Evolutionary conservation across 2,113 vertebrate genomes (phyloP), one percentile per base, ranked within the genome.

Genomic region (Pantherophis guttatus): DNA sequence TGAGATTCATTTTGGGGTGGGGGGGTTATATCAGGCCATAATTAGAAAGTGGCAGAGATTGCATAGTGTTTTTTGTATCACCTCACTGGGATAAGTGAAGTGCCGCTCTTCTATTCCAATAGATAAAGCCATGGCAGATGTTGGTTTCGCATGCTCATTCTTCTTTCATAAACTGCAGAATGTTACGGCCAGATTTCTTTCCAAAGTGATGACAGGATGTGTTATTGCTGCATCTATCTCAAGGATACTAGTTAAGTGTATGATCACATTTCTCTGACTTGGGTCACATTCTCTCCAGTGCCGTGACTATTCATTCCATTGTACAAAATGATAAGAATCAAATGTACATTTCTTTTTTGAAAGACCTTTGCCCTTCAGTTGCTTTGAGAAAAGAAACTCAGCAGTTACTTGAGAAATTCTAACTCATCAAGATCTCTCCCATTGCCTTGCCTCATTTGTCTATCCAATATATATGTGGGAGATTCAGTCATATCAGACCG

Each of bases 121-220:
- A 85, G 50, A 81, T 92, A 95, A 91, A 90, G 93, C 33, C 54
- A 93, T 94, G 92, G 92, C 21, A 87, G 87, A 96, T 95, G 13
- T 48, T 59, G 54, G 55, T 75, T 92, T 90, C 21, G 55, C 91
- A 48, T 87, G 93, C 90, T 95, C 92, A 39, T 39, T 53, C 94
- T n/a, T 59, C 75, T 94, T 88, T 39, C 90, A 44, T 55, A 94
- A 94, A 86, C 11, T 26, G 12, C 29, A 55, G 44, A 55, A 0
- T 50, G 88, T 92, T 92, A 89, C 85, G 81, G 50, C 12, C 29
- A 89, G 58, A 54, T 86, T 81, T 44, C 8, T 92, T 93, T 92
- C 33, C 86, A 54, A 95, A 94, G 92, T 0, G 0, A 93, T 91
- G 91, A 54, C 29, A 21, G 4, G 15, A 59, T 81, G 89, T 0